Base-by-base conservation (phyloP, 2,113 vertebrate species). In the Motacilla tschutschensis region DNA sequence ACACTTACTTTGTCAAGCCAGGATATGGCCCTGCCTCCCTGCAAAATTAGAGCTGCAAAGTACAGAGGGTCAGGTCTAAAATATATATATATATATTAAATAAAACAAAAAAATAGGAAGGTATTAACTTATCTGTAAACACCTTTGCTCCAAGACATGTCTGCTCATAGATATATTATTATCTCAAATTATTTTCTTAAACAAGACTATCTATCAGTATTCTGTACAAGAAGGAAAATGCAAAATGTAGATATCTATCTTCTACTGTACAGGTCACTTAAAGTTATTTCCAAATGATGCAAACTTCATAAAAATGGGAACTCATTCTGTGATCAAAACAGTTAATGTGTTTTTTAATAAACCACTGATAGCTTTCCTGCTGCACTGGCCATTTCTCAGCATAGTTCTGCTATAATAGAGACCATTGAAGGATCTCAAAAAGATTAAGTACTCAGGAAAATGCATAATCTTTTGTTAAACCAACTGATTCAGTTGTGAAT, bases 301-400 rank as follows among this genome's bases (percentile, higher is more conserved):
- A 44, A 77, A 67, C 12, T 62, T 91, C 54, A 31, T 75, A 69
- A 78, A 91, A 91, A 83, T 43, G 47, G 40, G 53, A 76, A 81
- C 24, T 70, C 12, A 24, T 78, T 85, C 62, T 63, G 41, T 33
- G 44, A 93, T 55, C 28, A 59, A 85, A 86, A 84, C 35, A 75
- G 48, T 54, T 62, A 51, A 72, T 35, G 29, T 44, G 28, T 3
- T 84, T 79, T 85, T 77, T 87, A 66, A 89, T 53, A 93, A 78
- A 60, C 16, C 22, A 35, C 5, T 48, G n/a, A 60, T 17, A 81
- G 24, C 7, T 21, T 75, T 74, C 41, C 58, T 75, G 33, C 54
- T 74, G 15, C 33, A 66, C 24, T 28, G 29, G 31, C 19, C 46
- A 64, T 60, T 89, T 89, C 36, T 91, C 41, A 91, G 17, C 17